Evolutionary conservation across 2,888 invertebrate species (phyloP).

Genomic region (Megaustenia siamemsis): DNA sequence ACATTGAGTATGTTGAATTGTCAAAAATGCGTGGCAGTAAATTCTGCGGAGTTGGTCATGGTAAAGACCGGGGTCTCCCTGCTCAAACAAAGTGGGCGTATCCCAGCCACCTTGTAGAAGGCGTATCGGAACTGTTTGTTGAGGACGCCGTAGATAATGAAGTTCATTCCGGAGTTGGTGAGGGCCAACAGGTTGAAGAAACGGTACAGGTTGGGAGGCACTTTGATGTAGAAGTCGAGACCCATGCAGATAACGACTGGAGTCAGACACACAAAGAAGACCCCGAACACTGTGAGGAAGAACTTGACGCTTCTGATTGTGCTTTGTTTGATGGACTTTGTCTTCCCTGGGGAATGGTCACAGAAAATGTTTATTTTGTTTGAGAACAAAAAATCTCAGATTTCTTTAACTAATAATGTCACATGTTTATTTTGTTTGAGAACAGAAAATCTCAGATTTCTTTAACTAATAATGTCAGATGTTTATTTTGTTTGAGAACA

Average conservation of each 20-base stretch:
- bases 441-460: too few species aligned
- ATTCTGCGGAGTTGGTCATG: neutral
- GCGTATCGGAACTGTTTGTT: conserved; percentile 39
- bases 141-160: conserved; percentile 39
- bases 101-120: conserved; percentile 10
- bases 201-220: conserved; percentile 27
- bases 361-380: too few species aligned
- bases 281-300: conserved; percentile 48
- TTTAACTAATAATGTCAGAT: too few species aligned
- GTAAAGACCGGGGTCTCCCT: neutral
- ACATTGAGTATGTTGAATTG: too few species aligned
- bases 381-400: too few species aligned
- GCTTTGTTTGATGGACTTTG: neutral
- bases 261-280: conserved; percentile 47
- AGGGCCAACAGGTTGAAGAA: conserved; percentile 40
- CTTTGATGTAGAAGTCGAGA: conserved; percentile 33
- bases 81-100: neutral
- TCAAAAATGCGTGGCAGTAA: conserved; percentile 3
- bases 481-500: too few species aligned
- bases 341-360: neutral
- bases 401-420: too few species aligned
- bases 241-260: conserved; percentile 36
- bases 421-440: too few species aligned
- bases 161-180: conserved; percentile 50
- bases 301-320: conserved; percentile 41